Evolutionary conservation across 2,113 vertebrate species (phyloP).

Genomic region (Gasterosteus nipponicus): DNA sequence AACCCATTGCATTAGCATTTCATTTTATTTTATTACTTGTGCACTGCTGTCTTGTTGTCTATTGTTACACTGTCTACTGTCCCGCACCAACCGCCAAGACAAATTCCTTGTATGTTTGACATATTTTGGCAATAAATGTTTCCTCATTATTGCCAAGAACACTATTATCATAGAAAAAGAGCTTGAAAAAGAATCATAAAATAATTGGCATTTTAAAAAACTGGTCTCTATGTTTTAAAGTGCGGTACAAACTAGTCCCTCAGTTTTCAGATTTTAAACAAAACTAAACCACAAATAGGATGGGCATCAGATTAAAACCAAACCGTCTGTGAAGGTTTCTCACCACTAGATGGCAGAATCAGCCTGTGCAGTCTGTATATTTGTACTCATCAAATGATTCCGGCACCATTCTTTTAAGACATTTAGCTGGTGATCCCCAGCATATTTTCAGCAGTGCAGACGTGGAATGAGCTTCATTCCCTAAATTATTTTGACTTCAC

Average conservation of each 20-base stretch:
- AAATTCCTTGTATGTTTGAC: too few relatives aligned
- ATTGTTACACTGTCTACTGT: too few relatives aligned
- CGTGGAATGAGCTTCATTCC: not conserved
- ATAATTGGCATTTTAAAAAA: not conserved
- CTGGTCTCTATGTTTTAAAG: too few relatives aligned
- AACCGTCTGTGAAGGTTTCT: not conserved
- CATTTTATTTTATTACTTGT: too few relatives aligned
- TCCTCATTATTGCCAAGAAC: not conserved
- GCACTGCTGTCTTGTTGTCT: too few relatives aligned
- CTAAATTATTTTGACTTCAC: not conserved
- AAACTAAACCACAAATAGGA: not conserved
- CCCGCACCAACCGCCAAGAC: too few relatives aligned
- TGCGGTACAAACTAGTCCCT: too few relatives aligned
- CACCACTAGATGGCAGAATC: constrained; percentile 58
- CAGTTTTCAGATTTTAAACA: too few relatives aligned
- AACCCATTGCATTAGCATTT: too few relatives aligned
- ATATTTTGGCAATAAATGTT: too few relatives aligned
- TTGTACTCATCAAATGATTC: not conserved
- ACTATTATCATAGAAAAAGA: not conserved
- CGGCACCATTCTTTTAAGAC: not conserved
- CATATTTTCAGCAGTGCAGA: not conserved
- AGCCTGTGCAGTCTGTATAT: not conserved
- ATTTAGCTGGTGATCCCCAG: not conserved
- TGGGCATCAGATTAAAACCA: not conserved
- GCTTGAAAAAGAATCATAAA: not conserved